Conservation (phyloP, 2,888 invertebrate genomes). For the Leptarthrus brevirostris region DNA sequence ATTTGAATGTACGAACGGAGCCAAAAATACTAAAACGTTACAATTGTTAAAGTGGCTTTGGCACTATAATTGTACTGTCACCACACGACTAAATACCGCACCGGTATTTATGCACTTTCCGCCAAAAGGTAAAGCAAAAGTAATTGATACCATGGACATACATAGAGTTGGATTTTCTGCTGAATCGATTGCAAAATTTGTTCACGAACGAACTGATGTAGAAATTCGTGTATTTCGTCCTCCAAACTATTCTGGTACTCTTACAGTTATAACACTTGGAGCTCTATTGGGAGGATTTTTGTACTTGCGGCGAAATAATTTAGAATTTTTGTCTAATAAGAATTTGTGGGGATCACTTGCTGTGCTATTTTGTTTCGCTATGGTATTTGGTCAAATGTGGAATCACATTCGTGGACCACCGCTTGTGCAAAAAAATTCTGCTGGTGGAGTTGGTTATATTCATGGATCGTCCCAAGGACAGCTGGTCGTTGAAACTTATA, state of each 20-base stretch:
- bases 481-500: conserved; percentile 97
- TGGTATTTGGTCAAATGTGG: conserved; percentile 99
- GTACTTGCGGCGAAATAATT: conserved; percentile 93
- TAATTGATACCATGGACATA: conserved; percentile 96
- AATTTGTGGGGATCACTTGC: conserved; percentile 96
- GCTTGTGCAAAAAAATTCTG: conserved; percentile 91
- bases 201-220: conserved; percentile 94
- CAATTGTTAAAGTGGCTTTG: too few relatives aligned
- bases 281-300: conserved; percentile 90
- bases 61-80: too few relatives aligned
- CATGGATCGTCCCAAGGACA: conserved; percentile 97
- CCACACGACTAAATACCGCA: conserved; percentile 95
- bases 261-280: conserved; percentile 86
- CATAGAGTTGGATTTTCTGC: conserved; percentile 95
- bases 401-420: conserved; percentile 99
- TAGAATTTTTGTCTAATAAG: conserved; percentile 97
- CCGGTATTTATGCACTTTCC: conserved; percentile 99
- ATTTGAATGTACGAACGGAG: too few relatives aligned
- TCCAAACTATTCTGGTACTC: conserved; percentile 96
- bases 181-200: conserved; percentile 96
- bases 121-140: conserved; percentile 93
- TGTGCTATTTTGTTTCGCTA: conserved; percentile 92
- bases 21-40: too few relatives aligned
- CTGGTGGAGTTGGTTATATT: conserved; percentile 92
- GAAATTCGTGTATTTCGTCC: conserved; percentile 96